Percentiles rank a stretch among this genome's conserved stretches.
Conservation (phyloP, 2,888 invertebrate genomes). For the Busseola fusca region DNA sequence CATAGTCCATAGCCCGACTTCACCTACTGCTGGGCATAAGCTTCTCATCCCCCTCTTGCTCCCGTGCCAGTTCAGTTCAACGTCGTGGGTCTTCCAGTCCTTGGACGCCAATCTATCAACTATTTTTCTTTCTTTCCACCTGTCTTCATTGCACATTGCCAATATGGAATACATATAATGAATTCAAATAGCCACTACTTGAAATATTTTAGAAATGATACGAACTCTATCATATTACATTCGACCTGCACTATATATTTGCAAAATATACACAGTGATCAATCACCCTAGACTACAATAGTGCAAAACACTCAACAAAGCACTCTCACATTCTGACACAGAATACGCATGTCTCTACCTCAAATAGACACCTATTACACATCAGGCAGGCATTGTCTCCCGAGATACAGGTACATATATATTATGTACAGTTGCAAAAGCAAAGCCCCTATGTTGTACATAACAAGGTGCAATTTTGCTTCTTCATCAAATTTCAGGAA, state of each 20-base stretch:
- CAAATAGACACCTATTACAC: not conserved
- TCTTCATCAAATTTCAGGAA: no score
- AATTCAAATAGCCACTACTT: not conserved
- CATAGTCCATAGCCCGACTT: no score
- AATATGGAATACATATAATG: not conserved
- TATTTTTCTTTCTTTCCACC: no score
- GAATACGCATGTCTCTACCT: slow-evolving; percentile 1
- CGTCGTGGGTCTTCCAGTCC: no score
- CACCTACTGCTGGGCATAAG: no score
- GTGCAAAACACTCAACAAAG: no score
- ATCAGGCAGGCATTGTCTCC: not conserved
- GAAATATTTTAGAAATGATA: not conserved
- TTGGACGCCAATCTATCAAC: no score
- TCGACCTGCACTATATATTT: not conserved
- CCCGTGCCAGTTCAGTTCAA: no score
- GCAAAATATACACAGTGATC: slow-evolving; percentile 4
- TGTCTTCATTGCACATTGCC: no score
- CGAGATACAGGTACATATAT: not conserved
- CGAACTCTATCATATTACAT: not conserved
- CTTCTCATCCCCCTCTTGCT: no score
- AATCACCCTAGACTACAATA: slow-evolving; percentile 10
- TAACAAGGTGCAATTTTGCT: not conserved
- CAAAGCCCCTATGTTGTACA: not conserved
- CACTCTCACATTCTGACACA: slow-evolving; percentile 9
- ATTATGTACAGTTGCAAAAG: not conserved